Evolutionary conservation across 1,140 invertebrate genomes (phyloP).

Genomic region (Heterodera carotae): DNA sequence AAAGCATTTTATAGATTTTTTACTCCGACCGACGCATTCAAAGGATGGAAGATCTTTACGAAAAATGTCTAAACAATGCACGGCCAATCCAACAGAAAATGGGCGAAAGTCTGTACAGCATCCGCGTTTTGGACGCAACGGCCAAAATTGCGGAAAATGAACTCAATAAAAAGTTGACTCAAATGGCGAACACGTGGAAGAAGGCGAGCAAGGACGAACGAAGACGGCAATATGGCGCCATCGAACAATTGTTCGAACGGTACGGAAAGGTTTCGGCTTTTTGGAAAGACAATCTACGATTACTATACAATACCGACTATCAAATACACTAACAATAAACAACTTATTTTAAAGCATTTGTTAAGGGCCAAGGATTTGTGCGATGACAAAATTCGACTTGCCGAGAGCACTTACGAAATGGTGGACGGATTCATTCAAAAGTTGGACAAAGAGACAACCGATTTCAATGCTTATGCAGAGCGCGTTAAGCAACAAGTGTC

Average conservation of each 20-base stretch:
- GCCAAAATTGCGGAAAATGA: constrained; percentile 16
- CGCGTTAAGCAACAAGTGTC: constrained; percentile 18
- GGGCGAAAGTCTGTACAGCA: constrained; percentile 15
- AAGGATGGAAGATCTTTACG: constrained; percentile 24
- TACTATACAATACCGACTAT: not conserved
- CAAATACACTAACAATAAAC: not conserved
- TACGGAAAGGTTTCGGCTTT: not conserved
- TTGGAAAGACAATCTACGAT: too few species aligned
- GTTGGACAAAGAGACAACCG: constrained; percentile 37
- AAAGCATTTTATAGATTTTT: too few species aligned
- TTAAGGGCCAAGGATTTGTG: constrained; percentile 21
- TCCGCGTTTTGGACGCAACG: constrained; percentile 13
- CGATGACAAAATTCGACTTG: constrained; percentile 33
- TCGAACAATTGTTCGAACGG: constrained; percentile 10
- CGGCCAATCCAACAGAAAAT: constrained; percentile 23
- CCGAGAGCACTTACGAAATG: constrained; percentile 32
- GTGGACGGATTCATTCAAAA: constrained; percentile 38
- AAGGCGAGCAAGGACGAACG: constrained; percentile 19
- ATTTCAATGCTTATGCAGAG: constrained; percentile 15
- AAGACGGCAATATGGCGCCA: constrained; percentile 13
- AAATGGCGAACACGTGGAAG: constrained; percentile 16
- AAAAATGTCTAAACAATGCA: constrained; percentile 30
- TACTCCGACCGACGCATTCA: too few species aligned
- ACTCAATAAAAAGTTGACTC: constrained; percentile 14
- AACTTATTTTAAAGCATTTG: not conserved